Evolutionary conservation across 1,140 invertebrate genomes (phyloP).

Genomic region (Pemphigus obesinymphae): DNA sequence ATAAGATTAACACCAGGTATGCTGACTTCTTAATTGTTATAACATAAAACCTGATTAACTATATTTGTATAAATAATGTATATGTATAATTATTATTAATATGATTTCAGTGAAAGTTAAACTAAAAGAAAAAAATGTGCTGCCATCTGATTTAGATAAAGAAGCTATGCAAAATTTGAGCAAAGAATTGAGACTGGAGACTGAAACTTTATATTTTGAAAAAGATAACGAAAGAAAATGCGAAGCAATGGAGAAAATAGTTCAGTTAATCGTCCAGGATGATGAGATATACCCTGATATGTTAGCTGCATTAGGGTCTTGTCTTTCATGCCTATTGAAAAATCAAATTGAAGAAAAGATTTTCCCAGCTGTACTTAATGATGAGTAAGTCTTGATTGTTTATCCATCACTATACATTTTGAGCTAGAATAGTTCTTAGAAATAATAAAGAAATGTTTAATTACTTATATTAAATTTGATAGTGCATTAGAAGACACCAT

Average conservation of each 20-base stretch:
- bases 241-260: constrained; percentile 65
- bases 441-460: too few species aligned
- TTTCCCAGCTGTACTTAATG: constrained; percentile 54
- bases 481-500: constrained; percentile 66
- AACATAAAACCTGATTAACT: background rate
- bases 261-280: constrained; percentile 62
- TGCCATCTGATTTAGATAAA: constrained; percentile 18
- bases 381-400: constrained; percentile 34
- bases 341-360: constrained; percentile 55
- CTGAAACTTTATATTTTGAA: constrained; percentile 40
- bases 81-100: background rate
- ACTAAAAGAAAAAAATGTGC: constrained; percentile 32
- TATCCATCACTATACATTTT: background rate
- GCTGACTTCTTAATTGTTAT: background rate
- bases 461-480: constrained; percentile 21
- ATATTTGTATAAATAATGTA: background rate
- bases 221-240: constrained; percentile 51
- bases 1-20: background rate
- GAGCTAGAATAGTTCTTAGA: background rate
- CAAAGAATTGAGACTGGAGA: constrained; percentile 37
- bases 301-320: constrained; percentile 54
- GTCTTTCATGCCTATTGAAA: constrained; percentile 55
- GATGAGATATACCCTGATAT: constrained; percentile 62
- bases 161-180: constrained; percentile 31
- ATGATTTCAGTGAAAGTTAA: constrained; percentile 39